phyloP scores from a whole-genome alignment of 2,113 vertebrate genomes.

The Oxygymnocypris stewartii region DNA sequence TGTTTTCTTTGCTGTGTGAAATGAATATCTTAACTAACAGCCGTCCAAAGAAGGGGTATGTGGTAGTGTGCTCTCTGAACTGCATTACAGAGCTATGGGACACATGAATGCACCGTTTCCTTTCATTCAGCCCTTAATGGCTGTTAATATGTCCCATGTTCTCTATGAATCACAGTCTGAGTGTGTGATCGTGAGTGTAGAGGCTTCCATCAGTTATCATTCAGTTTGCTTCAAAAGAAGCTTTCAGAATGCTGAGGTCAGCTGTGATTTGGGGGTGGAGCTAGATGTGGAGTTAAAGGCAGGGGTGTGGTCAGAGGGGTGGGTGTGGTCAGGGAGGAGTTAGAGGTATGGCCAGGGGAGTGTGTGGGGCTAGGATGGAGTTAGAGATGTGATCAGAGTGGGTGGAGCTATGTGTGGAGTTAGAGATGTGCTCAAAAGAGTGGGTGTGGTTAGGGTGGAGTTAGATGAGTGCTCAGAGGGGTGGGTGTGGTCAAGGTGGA shows the following conservation, averaged over 20 bases:
- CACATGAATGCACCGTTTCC: not conserved
- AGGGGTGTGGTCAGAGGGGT: not conserved
- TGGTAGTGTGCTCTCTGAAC: not conserved
- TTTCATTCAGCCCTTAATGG: not conserved
- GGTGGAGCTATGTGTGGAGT: not conserved
- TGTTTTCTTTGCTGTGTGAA: constrained; percentile 52
- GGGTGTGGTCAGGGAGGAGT: not conserved
- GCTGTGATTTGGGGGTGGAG: not conserved
- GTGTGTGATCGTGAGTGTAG: not conserved
- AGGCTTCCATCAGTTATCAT: not conserved
- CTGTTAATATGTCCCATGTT: not conserved
- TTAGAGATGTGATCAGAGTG: too few species aligned
- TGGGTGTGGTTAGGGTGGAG: not conserved
- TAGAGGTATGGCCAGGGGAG: not conserved
- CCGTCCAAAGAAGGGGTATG: not conserved
- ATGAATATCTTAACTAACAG: not conserved
- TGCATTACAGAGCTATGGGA: not conserved
- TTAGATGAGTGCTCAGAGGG: not conserved
- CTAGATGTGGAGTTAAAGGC: not conserved
- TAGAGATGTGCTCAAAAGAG: not conserved
- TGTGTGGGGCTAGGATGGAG: too few species aligned
- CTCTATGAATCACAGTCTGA: not conserved
- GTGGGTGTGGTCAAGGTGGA: not conserved
- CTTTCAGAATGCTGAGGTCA: not conserved
- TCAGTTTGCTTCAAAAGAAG: not conserved